These are phyloP conservation scores for Coecobrya sp. DNA, from an alignment of 2,888 invertebrate species.

Conservation along the genomic window DNA sequence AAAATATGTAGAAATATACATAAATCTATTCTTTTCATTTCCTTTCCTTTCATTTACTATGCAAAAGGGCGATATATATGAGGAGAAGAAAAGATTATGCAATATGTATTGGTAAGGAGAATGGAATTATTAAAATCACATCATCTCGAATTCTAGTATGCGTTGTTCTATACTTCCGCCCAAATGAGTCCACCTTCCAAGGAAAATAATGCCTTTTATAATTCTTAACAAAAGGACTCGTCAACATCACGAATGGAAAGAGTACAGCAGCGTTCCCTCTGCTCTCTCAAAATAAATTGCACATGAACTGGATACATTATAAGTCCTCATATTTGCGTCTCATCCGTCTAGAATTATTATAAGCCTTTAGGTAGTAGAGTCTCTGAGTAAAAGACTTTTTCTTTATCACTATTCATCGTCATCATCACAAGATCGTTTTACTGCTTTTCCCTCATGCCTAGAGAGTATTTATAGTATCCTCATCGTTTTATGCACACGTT, in stretches of 20 bases:
- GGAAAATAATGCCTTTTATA: slow-evolving; percentile 16
- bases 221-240: slow-evolving; percentile 30
- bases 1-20: slow-evolving; percentile 6
- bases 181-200: slow-evolving; percentile 2
- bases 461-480: neutral
- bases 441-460: slow-evolving; percentile 5
- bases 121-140: slow-evolving; percentile 48
- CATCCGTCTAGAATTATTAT: no score
- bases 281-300: neutral
- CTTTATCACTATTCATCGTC: neutral
- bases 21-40: slow-evolving; percentile 53
- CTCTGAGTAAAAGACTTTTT: neutral
- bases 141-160: slow-evolving; percentile 30
- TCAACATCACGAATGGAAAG: slow-evolving; percentile 12
- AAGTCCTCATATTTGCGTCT: no score
- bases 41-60: neutral
- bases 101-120: slow-evolving; percentile 7
- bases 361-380: no score
- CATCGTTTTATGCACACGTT: slow-evolving; percentile 28
- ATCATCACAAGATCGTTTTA: neutral
- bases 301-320: no score
- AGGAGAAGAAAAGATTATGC: neutral
- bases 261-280: slow-evolving; percentile 9
- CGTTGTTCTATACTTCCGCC: slow-evolving; percentile 27
- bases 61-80: neutral